phyloP scores from a whole-genome alignment of 2,888 invertebrate genomes.

The Myopa tessellatipennis region DNA sequence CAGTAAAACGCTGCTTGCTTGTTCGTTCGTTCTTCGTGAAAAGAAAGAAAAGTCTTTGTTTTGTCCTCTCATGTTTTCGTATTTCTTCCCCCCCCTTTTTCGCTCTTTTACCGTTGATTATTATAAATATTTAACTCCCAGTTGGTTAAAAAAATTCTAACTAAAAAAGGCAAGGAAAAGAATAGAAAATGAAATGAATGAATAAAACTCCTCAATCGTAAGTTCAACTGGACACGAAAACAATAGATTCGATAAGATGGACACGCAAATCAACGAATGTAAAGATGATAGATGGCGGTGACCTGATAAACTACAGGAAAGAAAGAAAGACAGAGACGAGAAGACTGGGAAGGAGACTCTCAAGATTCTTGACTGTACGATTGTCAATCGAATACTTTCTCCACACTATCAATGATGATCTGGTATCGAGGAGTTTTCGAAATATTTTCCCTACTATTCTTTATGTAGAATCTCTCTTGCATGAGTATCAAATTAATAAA shows the following conservation, averaged over 20 bases:
- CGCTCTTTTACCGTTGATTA: conserved; percentile 9
- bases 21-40: conserved; percentile 4
- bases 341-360: too few relatives aligned
- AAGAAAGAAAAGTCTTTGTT: not conserved
- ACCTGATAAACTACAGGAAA: too few relatives aligned
- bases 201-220: not conserved
- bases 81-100: not conserved
- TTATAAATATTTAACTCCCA: conserved; percentile 31
- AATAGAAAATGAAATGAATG: not conserved
- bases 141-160: not conserved
- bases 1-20: not conserved
- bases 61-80: not conserved
- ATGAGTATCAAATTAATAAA: too few relatives aligned
- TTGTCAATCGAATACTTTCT: too few relatives aligned
- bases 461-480: too few relatives aligned
- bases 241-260: not conserved
- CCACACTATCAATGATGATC: too few relatives aligned
- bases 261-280: not conserved
- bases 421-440: too few relatives aligned
- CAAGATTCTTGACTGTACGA: too few relatives aligned
- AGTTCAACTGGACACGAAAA: not conserved
- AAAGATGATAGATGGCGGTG: too few relatives aligned
- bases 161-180: not conserved
- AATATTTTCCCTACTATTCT: too few relatives aligned
- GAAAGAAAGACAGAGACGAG: too few relatives aligned